phyloP scores from a whole-genome alignment of 1,140 invertebrate species.

The Popillia japonica region DNA sequence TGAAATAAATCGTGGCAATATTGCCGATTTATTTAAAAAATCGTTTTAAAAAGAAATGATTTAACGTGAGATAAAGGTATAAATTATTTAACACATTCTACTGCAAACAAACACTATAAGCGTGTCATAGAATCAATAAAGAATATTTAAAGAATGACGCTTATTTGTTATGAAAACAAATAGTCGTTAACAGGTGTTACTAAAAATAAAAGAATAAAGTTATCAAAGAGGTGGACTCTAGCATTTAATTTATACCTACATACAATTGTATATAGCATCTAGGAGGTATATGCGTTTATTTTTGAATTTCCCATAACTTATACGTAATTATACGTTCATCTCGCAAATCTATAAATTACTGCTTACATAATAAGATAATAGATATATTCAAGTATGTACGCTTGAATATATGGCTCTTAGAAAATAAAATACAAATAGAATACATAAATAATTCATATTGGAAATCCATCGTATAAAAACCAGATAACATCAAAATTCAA shows the following conservation, averaged over 20 bases:
- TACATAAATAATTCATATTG: conserved; percentile 12
- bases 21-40: no score
- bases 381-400: not conserved
- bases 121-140: no score
- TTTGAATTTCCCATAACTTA: not conserved
- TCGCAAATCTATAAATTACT: conserved; percentile 12
- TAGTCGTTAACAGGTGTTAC: no score
- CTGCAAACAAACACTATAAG: no score
- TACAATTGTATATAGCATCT: no score
- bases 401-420: not conserved
- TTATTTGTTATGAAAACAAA: no score
- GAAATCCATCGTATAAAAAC: not conserved
- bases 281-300: not conserved
- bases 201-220: no score
- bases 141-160: no score
- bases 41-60: no score
- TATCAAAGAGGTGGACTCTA: not conserved
- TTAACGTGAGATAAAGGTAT: no score
- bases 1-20: no score
- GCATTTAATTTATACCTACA: not conserved
- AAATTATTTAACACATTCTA: no score
- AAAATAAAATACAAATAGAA: not conserved
- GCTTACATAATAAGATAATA: conserved; percentile 30
- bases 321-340: conserved; percentile 19
- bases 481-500: conserved; percentile 1